phyloP scores from a whole-genome alignment of 2,797 vertebrate species.

The Leptoclinus maculatus region DNA sequence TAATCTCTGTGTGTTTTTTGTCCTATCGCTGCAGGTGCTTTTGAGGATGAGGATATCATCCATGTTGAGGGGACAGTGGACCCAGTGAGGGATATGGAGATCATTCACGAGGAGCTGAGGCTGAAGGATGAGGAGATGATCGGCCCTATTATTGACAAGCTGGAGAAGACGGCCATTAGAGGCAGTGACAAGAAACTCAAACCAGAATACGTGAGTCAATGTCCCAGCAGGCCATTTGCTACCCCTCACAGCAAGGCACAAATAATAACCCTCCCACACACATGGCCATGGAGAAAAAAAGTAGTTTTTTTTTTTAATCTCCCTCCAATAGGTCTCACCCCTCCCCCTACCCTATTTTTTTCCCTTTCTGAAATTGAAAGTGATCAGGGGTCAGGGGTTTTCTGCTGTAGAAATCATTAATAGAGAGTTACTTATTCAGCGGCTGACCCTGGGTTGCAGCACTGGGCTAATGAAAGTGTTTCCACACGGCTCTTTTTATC shows the following conservation, averaged over 20 bases:
- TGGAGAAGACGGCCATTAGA: conserved; percentile 95
- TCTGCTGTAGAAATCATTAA: conserved; percentile 88
- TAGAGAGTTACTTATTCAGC: conserved; percentile 88
- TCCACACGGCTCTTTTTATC: conserved; percentile 84
- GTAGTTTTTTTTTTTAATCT: conserved; percentile 80
- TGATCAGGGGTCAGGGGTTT: conserved; percentile 86
- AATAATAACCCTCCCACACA: conserved; percentile 83
- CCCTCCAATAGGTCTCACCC: conserved; percentile 73
- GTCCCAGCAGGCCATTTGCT: conserved; percentile 78
- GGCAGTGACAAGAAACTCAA: conserved; percentile 94
- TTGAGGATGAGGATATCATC: conserved; percentile 98
- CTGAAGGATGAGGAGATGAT: conserved; percentile 96
- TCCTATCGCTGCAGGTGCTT: conserved; percentile 86
- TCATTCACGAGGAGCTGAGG: conserved; percentile 91
- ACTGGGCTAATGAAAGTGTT: conserved; percentile 86
- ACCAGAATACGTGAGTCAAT: conserved; percentile 96
- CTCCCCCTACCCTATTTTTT: conserved; percentile 74
- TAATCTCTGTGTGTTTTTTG: conserved; percentile 51
- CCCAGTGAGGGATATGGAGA: conserved; percentile 90
- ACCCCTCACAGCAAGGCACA: conserved; percentile 76
- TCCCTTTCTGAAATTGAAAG: conserved; percentile 84
- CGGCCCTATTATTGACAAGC: conserved; percentile 93
- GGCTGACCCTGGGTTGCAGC: conserved; percentile 80
- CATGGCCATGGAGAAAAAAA: conserved; percentile 71
- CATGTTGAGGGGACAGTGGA: conserved; percentile 95